Percentiles rank a stretch among this genome's conserved stretches.
Conservation (phyloP, 2,113 vertebrate genomes). For the Tretioscincus oriximinensis region DNA sequence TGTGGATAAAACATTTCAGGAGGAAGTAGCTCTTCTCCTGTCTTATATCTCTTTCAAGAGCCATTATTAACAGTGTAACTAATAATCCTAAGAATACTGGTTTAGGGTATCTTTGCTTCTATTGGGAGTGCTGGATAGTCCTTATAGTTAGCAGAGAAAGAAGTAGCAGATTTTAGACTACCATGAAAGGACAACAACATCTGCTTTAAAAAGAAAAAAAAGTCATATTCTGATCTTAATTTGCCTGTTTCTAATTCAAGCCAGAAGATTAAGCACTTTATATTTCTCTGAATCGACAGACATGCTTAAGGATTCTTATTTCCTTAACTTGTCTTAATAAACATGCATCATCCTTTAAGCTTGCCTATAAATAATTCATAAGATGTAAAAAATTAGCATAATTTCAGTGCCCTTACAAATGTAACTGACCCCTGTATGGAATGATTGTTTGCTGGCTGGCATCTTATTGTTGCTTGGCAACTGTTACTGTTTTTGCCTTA, state of each 20-base stretch:
- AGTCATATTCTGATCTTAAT: neutral
- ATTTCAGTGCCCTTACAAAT: constrained; percentile 14
- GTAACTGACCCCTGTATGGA: neutral
- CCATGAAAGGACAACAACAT: neutral
- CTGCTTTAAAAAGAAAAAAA: neutral
- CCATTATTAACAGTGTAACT: neutral
- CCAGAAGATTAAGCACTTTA: neutral
- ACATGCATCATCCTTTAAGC: constrained; percentile 2
- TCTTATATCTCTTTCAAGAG: neutral
- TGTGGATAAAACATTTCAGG: too few relatives aligned
- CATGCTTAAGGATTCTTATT: neutral
- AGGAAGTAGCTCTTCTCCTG: too few relatives aligned
- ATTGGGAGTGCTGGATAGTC: neutral
- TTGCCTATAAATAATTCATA: neutral
- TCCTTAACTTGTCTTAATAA: neutral
- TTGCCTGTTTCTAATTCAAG: neutral
- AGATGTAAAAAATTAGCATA: neutral
- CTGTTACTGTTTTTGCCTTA: neutral
- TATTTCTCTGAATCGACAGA: neutral
- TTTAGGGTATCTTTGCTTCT: neutral
- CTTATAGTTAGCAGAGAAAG: neutral
- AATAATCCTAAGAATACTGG: neutral
- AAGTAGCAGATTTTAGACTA: neutral
- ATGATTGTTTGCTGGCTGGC: constrained; percentile 13
- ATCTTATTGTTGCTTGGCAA: constrained; percentile 15